Evolutionary conservation across 1,140 invertebrate genomes (phyloP).

Genomic region (Bathynomus jamesi): DNA sequence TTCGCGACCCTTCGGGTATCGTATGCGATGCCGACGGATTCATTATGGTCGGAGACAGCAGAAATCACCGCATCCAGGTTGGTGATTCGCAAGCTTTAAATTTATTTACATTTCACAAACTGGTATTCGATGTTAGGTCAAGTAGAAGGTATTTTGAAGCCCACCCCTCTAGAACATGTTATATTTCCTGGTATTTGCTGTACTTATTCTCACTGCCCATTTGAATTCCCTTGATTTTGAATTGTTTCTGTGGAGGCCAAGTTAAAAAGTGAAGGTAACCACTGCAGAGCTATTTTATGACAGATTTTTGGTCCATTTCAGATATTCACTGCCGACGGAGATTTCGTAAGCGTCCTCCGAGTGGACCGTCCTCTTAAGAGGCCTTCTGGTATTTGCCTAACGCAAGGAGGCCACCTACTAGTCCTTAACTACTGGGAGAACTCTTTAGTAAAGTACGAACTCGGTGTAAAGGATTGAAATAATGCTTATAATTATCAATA

Average conservation of each 20-base stretch:
- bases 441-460: slow-evolving; percentile 36
- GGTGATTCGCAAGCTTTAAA: too few species aligned
- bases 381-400: slow-evolving; percentile 11
- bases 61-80: slow-evolving; percentile 21
- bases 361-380: slow-evolving; percentile 10
- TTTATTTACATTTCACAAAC: neutral
- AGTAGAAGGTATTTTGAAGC: too few species aligned
- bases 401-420: slow-evolving; percentile 6
- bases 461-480: neutral
- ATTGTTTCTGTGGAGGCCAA: too few species aligned
- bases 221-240: too few species aligned
- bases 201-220: too few species aligned
- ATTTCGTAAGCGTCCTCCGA: slow-evolving; percentile 5
- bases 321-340: slow-evolving; percentile 1
- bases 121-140: neutral
- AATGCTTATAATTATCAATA: too few species aligned
- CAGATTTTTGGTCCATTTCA: too few species aligned
- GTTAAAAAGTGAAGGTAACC: too few species aligned
- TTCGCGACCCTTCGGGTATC: slow-evolving; percentile 17
- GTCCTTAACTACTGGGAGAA: slow-evolving; percentile 48
- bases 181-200: too few species aligned
- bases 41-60: slow-evolving; percentile 21
- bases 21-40: slow-evolving; percentile 21
- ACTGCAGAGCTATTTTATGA: too few species aligned
- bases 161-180: too few species aligned